Base-by-base conservation (phyloP, 1,140 invertebrate species). In the Arion vulgaris region DNA sequence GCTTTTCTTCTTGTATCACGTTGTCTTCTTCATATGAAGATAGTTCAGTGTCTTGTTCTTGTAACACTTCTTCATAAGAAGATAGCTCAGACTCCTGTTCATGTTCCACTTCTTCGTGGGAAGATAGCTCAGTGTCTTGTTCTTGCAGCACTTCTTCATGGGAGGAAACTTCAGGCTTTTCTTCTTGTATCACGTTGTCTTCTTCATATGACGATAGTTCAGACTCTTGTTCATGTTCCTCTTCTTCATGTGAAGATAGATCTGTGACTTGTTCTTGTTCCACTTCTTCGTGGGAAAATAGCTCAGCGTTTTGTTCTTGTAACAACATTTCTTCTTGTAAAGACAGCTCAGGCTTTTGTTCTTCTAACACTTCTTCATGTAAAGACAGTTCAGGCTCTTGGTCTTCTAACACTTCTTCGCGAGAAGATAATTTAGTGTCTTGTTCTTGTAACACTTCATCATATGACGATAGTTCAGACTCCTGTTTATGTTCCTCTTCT, bases 401-500 rank as follows among this genome's bases (percentile, higher is more conserved):
- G 9, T 5, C 53, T n/a, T 57, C 9, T 57, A 57, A 57, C 26
- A 15, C 19, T 57, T 57, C 7, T 73, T 73, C 71, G 4, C 0
- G 36, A 9, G 23, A n/a, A 1, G 1, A 5, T 73, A 26, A 11
- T n/a, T 41, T 38, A 26, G 38, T 0, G 7, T 66, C 62, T 0
- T 66, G 7, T 53, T 13, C 45, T 53, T 76, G 38, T 53, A n/a
- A 36, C 45, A 53, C 74, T 53, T 51, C 9, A 53, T 53, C 49
- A 53, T 53, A 2, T 73, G 17, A 23, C 28, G 2, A 1, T 73
- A 39, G 36, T 23, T 73, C 71, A 9, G 17, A 0, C 41, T 73
- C 71, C 41, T 73, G 19, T 73, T 39, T 19, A 13, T 76, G 45
- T 53, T 13, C 4, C 28, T 51, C 74, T 76, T 51, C 45, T 76